Evolutionary conservation across 1,140 invertebrate species (phyloP), one percentile per base, ranked within the genome.

Genomic region (Aphaenogaster floridana): DNA sequence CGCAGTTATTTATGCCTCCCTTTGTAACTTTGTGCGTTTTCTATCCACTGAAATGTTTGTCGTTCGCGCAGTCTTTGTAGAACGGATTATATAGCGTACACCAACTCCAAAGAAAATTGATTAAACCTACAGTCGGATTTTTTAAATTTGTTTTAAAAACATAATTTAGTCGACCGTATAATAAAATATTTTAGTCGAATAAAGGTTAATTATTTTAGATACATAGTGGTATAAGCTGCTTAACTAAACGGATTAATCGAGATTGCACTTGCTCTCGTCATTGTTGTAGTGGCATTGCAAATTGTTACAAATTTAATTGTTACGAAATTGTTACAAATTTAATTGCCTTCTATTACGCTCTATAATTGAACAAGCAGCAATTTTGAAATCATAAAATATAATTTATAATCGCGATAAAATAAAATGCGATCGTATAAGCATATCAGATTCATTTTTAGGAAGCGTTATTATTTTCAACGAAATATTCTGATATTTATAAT

Each of bases 171-270:
- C 54, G 54, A n/a, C 1, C 13, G 17, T 42, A 11, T 7, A 39
- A 17, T 36, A 76, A 83, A 76, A 76, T 61, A 61, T 76, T 76
- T 84, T n/a, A 28, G 13, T 76, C 8, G 13, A 61, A 76, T 76
- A 76, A 84, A 84, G 13, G 7, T 76, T 61, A 76, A 76, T 63
- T 13, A 84, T 76, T 76, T 74, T 61, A 74, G 13, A 84, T 50
- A 39, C 9, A 36, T 42, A 36, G 42, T 3, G 48, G 15, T 63
- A 61, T 84, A 84, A 84, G 80, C 69, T 34, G 80, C 69, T 83
- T 74, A 83, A 83, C 80, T 76, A 84, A 72, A 84, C 15, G 54
- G 69, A 84, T 84, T 50, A 84, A 39, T 17, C 69, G 39, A 39
- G 48, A 84, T 84, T 72, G 52, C 17, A 83, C 42, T 74, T 84